Conservation (phyloP, 2,888 invertebrate species). For the Drosophila pseudotalamancana region DNA sequence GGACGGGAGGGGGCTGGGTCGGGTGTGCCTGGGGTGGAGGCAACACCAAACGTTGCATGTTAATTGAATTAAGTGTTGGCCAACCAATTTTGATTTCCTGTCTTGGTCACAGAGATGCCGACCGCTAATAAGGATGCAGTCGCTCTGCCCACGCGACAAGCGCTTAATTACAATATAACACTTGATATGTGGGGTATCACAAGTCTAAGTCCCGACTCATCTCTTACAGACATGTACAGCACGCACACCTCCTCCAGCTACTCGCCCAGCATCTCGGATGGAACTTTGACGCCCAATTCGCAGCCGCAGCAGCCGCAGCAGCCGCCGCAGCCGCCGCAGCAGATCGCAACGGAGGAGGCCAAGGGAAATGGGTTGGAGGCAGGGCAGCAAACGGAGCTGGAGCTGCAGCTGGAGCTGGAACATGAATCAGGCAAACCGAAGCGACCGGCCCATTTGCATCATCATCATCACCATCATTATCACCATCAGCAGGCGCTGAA, state of each 20-base stretch:
- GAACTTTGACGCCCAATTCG: slow-evolving; percentile 83
- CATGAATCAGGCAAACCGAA: slow-evolving; percentile 42
- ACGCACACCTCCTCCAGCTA: slow-evolving; percentile 85
- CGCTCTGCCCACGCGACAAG: slow-evolving; percentile 63
- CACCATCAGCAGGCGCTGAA: slow-evolving; percentile 79
- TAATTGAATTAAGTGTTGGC: slow-evolving; percentile 69
- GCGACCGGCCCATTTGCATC: slow-evolving; percentile 72
- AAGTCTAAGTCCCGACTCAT: no score
- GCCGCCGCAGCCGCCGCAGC: slow-evolving; percentile 27
- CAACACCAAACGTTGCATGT: slow-evolving; percentile 68
- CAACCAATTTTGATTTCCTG: slow-evolving; percentile 70
- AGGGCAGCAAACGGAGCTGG: background rate
- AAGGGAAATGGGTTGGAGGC: slow-evolving; percentile 57
- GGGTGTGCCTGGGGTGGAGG: slow-evolving; percentile 60
- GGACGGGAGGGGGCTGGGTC: background rate
- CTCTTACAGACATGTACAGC: slow-evolving; percentile 83
- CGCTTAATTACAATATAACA: slow-evolving; percentile 45
- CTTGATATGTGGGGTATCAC: no score
- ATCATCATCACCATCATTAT: slow-evolving; percentile 78
- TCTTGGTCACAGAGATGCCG: slow-evolving; percentile 54
- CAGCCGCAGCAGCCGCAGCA: slow-evolving; percentile 52
- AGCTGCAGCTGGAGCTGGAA: slow-evolving; percentile 9
- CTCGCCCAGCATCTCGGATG: slow-evolving; percentile 84
- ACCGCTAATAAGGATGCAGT: slow-evolving; percentile 74
- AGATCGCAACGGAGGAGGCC: slow-evolving; percentile 37